These are phyloP conservation scores for Crotophaga sulcirostris DNA, from an alignment of 2,113 vertebrate species.

Conservation along the genomic window DNA sequence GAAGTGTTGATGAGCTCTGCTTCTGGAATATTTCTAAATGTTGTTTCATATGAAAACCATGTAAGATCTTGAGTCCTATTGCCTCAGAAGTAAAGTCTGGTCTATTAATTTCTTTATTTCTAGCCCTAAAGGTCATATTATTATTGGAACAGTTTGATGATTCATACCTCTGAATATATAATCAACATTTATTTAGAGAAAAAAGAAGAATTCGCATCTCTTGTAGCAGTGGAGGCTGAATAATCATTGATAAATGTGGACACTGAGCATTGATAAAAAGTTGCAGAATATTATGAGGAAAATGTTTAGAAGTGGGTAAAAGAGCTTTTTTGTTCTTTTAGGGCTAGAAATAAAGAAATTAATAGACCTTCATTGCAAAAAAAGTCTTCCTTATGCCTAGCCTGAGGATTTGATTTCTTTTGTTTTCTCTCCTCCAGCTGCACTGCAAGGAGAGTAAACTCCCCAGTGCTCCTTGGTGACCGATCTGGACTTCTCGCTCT, in stretches of 20 bases:
- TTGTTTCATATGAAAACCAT: background rate
- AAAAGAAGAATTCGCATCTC: background rate
- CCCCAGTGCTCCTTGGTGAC: too few relatives aligned
- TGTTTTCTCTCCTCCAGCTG: too few relatives aligned
- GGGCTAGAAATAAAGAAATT: too few relatives aligned
- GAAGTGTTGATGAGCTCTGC: background rate
- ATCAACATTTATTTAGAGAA: background rate
- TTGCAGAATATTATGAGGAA: background rate
- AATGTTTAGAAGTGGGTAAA: background rate
- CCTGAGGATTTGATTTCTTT: too few relatives aligned
- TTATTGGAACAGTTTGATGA: background rate
- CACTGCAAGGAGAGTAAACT: too few relatives aligned
- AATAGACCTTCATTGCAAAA: too few relatives aligned
- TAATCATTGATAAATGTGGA: background rate
- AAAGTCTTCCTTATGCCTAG: too few relatives aligned
- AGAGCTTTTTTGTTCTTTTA: background rate
- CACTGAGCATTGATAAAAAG: background rate
- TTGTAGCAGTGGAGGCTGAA: background rate
- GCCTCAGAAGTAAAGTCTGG: background rate
- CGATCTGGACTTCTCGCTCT: too few relatives aligned
- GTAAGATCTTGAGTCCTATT: background rate
- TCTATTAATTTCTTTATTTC: background rate
- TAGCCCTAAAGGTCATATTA: background rate
- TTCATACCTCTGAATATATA: background rate
- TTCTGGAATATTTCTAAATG: background rate